Evolutionary conservation across 2,888 invertebrate species (phyloP).

Genomic region (Dryadula phaetusa): DNA sequence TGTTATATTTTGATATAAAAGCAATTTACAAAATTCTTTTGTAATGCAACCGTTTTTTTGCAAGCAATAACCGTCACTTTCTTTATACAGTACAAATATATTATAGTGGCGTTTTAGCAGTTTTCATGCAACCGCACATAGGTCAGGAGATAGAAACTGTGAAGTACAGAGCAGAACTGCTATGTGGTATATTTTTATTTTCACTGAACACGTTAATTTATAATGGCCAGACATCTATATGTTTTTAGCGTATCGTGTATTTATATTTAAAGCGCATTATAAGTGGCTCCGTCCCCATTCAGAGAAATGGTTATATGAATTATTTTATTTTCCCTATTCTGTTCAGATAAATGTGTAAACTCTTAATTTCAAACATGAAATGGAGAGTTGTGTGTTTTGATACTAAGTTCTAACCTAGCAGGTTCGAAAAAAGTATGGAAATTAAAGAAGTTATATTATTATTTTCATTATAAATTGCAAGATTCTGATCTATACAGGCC

Average conservation of each 20-base stretch:
- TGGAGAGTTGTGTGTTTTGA: too few species aligned
- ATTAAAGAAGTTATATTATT: slow-evolving; percentile 1
- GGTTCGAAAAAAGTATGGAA: too few species aligned
- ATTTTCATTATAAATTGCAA: not conserved
- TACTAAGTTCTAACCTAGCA: too few species aligned
- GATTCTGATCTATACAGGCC: not conserved
- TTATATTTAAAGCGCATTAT: slow-evolving; percentile 40
- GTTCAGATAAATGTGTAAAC: too few species aligned
- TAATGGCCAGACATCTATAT: slow-evolving; percentile 51
- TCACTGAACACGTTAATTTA: slow-evolving; percentile 63
- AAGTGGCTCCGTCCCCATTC: too few species aligned
- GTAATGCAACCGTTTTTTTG: not conserved
- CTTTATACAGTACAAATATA: slow-evolving; percentile 39
- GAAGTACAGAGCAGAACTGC: slow-evolving; percentile 50
- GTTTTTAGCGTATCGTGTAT: slow-evolving; percentile 49
- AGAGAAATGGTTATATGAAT: too few species aligned
- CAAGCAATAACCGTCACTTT: slow-evolving; percentile 32
- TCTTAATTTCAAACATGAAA: too few species aligned
- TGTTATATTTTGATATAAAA: too few species aligned
- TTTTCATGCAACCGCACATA: slow-evolving; percentile 42
- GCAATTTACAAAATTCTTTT: too few species aligned
- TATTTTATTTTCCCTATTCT: too few species aligned
- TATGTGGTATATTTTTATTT: slow-evolving; percentile 53
- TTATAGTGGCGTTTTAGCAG: slow-evolving; percentile 39
- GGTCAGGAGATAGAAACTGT: slow-evolving; percentile 56